Percentiles rank a stretch among this genome's conserved stretches.
Evolutionary conservation across 2,113 vertebrate species (phyloP).

Genomic region (Cervus canadensis): DNA sequence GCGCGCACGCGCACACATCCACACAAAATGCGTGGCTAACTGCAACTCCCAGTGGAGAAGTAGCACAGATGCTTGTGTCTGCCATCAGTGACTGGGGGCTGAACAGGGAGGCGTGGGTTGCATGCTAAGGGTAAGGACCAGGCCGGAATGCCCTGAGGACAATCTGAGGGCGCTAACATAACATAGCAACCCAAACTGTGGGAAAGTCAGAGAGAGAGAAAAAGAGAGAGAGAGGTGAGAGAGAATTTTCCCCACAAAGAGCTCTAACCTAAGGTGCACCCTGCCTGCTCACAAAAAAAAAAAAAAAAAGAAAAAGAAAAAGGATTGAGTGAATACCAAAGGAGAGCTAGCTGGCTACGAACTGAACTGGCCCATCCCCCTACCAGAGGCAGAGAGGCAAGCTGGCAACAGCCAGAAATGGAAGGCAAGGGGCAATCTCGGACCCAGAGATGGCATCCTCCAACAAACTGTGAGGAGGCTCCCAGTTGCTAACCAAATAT

Average conservation of each 20-base stretch:
- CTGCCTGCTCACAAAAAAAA: background rate
- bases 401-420: background rate
- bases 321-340: background rate
- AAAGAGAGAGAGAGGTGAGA: no score
- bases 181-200: background rate
- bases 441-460: background rate
- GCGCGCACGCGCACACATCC: background rate
- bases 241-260: background rate
- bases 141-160: background rate
- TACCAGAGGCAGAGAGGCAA: background rate
- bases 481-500: background rate
- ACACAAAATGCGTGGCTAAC: background rate
- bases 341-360: background rate
- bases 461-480: background rate
- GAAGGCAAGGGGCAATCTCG: background rate
- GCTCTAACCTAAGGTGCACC: background rate
- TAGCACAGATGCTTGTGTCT: background rate
- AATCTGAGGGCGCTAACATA: background rate
- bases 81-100: background rate
- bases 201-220: background rate
- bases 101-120: background rate
- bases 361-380: background rate
- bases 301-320: background rate
- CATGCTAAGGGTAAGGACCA: background rate
- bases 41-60: background rate